phyloP scores from a whole-genome alignment of 2,888 invertebrate species.

The Sinohyriopsis cumingii region DNA sequence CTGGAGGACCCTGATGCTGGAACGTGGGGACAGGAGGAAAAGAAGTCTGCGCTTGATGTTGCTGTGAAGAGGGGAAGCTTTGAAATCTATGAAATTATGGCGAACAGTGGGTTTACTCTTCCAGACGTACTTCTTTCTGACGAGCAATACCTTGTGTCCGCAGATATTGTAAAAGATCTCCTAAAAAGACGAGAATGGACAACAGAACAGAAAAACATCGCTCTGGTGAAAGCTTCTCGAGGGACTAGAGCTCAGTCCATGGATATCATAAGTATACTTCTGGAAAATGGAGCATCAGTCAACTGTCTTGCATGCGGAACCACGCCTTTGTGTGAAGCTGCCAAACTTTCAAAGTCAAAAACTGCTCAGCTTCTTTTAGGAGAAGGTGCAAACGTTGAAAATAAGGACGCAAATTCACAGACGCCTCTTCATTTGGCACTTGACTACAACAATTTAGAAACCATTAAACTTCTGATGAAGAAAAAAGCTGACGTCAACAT shows the following conservation, averaged over 20 bases:
- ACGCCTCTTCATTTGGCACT: constrained; percentile 35
- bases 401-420: constrained; percentile 33
- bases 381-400: constrained; percentile 33
- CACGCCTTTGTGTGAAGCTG: constrained; percentile 37
- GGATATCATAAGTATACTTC: constrained; percentile 29
- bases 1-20: constrained; percentile 9
- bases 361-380: constrained; percentile 26
- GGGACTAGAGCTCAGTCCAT: constrained; percentile 27
- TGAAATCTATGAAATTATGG: constrained; percentile 28
- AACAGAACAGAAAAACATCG: constrained; percentile 36
- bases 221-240: constrained; percentile 28
- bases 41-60: constrained; percentile 24
- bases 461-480: constrained; percentile 32
- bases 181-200: constrained; percentile 36
- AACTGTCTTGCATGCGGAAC: constrained; percentile 31
- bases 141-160: constrained; percentile 26
- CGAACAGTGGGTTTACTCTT: constrained; percentile 17
- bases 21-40: constrained; percentile 26
- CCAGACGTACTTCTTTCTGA: constrained; percentile 28
- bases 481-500: constrained; percentile 38
- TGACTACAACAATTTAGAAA: constrained; percentile 41
- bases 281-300: constrained; percentile 31
- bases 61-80: constrained; percentile 30
- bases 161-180: constrained; percentile 28
- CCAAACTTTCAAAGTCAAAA: constrained; percentile 30